phyloP scores from a whole-genome alignment of 2,797 vertebrate species.

The Phyllotis vaccarum region DNA sequence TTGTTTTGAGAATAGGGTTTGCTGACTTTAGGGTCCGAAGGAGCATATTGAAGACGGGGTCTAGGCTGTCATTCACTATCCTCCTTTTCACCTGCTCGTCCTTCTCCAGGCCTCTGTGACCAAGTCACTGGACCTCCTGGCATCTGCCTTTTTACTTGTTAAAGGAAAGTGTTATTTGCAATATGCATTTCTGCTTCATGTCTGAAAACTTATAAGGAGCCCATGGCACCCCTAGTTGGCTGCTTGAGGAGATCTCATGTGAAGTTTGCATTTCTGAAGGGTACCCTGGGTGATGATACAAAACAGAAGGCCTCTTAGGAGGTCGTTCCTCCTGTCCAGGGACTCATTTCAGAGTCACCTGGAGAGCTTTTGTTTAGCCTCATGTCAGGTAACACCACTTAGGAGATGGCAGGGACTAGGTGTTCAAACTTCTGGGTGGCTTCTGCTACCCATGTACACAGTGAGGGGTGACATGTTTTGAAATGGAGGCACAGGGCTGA shows the following conservation, averaged over 20 bases:
- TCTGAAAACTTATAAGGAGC: background rate
- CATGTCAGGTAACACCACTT: background rate
- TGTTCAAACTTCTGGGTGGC: background rate
- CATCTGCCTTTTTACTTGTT: background rate
- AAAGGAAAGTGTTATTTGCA: background rate
- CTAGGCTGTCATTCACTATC: background rate
- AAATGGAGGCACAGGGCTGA: background rate
- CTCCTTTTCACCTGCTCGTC: background rate
- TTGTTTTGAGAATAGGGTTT: background rate
- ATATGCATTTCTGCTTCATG: background rate
- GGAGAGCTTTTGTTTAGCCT: background rate
- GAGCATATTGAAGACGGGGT: background rate
- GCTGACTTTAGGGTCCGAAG: background rate
- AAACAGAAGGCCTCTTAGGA: background rate
- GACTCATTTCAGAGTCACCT: background rate
- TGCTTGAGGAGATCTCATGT: background rate
- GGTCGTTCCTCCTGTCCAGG: background rate
- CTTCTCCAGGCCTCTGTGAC: background rate
- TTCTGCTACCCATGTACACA: background rate
- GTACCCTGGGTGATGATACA: background rate
- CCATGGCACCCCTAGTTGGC: background rate
- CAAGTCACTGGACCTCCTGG: background rate
- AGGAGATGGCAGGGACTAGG: background rate
- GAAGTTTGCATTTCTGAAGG: background rate
- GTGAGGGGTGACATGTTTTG: background rate